Percentiles rank a stretch among this genome's conserved stretches.
Evolutionary conservation across 2,797 vertebrate genomes (phyloP).

Genomic region (Meriones psammophilus): DNA sequence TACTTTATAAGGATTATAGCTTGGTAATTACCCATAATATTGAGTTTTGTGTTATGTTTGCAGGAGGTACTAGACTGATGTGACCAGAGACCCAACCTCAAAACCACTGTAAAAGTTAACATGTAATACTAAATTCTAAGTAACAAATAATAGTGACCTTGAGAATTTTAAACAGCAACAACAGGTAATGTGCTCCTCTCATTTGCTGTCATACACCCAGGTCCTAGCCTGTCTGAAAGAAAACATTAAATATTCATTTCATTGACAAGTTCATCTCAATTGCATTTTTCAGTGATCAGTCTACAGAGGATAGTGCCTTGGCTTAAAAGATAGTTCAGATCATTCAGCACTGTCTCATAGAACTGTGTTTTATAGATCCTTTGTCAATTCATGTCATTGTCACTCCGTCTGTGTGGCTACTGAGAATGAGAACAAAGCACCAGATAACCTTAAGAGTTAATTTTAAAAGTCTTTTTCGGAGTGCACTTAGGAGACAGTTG

Average conservation of each 20-base stretch:
- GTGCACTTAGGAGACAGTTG: not conserved
- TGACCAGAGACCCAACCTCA: not conserved
- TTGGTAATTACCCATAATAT: not conserved
- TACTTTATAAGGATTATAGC: not conserved
- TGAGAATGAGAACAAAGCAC: not conserved
- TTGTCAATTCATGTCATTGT: not conserved
- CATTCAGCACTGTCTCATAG: not conserved
- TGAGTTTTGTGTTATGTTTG: not conserved
- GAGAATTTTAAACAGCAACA: not conserved
- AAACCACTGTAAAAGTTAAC: not conserved
- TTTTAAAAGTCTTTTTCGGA: not conserved
- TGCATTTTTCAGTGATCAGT: not conserved
- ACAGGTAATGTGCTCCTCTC: not conserved
- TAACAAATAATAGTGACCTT: slow-evolving; percentile 30
- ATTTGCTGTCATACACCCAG: not conserved
- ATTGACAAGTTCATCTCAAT: not conserved
- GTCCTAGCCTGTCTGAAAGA: not conserved
- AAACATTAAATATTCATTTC: not conserved
- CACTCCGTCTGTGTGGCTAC: not conserved
- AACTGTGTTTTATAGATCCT: not conserved
- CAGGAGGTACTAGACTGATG: not conserved
- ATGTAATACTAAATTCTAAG: not conserved
- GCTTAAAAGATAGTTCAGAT: not conserved
- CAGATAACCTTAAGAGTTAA: not conserved
- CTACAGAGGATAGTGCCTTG: not conserved